phyloP scores from a whole-genome alignment of 2,113 vertebrate species.

The Myrmecobius fasciatus region DNA sequence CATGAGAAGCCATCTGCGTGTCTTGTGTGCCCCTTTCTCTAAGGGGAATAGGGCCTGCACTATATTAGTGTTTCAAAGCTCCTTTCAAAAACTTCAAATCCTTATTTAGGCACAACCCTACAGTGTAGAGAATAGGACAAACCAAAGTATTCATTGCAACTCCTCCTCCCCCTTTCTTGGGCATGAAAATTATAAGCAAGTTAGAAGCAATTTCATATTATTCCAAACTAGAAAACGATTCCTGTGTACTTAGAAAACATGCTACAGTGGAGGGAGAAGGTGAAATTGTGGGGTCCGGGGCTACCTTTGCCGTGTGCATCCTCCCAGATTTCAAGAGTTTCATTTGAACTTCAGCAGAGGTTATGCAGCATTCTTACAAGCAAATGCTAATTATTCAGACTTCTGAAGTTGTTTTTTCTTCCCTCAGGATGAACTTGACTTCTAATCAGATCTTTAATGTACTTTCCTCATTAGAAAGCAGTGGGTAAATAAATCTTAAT shows the following conservation, averaged over 20 bases:
- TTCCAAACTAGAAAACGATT: slow-evolving; percentile 57
- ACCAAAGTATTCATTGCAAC: slow-evolving; percentile 61
- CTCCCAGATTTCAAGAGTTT: slow-evolving; percentile 17
- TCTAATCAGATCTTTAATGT: slow-evolving; percentile 26
- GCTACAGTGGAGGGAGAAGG: slow-evolving; percentile 50
- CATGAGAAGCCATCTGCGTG: slow-evolving; percentile 73
- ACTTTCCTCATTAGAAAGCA: slow-evolving; percentile 28
- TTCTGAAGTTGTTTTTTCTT: slow-evolving; percentile 38
- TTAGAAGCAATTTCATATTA: slow-evolving; percentile 68
- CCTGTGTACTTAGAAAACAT: slow-evolving; percentile 61
- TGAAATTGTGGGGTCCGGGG: slow-evolving; percentile 36
- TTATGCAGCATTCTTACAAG: slow-evolving; percentile 23
- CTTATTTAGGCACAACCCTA: slow-evolving; percentile 65
- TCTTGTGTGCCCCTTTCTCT: slow-evolving; percentile 64
- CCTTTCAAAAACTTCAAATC: slow-evolving; percentile 69
- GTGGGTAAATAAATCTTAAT: background rate
- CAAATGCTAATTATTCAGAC: slow-evolving; percentile 37
- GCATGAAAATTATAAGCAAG: slow-evolving; percentile 66
- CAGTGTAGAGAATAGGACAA: slow-evolving; percentile 56
- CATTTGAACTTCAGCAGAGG: slow-evolving; percentile 54
- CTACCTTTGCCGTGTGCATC: slow-evolving; percentile 50
- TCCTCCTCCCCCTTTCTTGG: slow-evolving; percentile 42
- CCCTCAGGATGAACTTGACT: slow-evolving; percentile 32
- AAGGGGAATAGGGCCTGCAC: slow-evolving; percentile 65
- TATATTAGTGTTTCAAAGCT: slow-evolving; percentile 63